A percentile compares a stretch with the other conserved stretches of the same genome.
Evolutionary conservation across 2,797 vertebrate genomes (phyloP).

Genomic region (Sylvilagus floridanus): DNA sequence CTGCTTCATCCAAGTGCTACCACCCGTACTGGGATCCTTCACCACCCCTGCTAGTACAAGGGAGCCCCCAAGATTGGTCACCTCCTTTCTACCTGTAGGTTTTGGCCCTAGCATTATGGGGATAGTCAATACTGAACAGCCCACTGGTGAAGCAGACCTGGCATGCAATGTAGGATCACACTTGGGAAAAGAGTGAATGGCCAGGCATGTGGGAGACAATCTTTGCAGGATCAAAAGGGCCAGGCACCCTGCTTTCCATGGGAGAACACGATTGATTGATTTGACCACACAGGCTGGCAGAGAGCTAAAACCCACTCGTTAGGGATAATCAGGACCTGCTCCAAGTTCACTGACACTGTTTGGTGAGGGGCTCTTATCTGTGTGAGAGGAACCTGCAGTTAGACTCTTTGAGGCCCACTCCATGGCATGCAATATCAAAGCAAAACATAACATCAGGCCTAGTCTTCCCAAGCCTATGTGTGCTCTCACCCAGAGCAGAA

Average conservation of each 20-base stretch:
- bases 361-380: not conserved
- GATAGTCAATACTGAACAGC: not conserved
- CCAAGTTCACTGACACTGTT: not conserved
- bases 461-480: not conserved
- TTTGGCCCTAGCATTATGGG: not conserved
- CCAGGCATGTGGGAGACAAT: not conserved
- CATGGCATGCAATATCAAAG: not conserved
- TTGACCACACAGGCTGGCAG: not conserved
- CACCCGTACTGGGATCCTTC: no score
- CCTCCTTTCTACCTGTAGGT: no score
- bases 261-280: not conserved
- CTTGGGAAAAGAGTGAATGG: not conserved
- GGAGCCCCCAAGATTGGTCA: not conserved
- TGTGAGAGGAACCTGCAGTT: not conserved
- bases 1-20: not conserved
- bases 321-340: not conserved
- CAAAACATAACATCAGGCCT: not conserved
- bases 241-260: not conserved
- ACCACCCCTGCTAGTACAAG: not conserved
- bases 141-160: not conserved
- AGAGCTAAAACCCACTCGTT: not conserved
- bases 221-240: not conserved
- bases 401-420: not conserved
- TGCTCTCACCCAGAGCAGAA: not conserved
- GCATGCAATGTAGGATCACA: not conserved